Evolutionary conservation across 2,888 invertebrate species (phyloP), one percentile per base, ranked within the genome.

Genomic region (Abscondita cerata): DNA sequence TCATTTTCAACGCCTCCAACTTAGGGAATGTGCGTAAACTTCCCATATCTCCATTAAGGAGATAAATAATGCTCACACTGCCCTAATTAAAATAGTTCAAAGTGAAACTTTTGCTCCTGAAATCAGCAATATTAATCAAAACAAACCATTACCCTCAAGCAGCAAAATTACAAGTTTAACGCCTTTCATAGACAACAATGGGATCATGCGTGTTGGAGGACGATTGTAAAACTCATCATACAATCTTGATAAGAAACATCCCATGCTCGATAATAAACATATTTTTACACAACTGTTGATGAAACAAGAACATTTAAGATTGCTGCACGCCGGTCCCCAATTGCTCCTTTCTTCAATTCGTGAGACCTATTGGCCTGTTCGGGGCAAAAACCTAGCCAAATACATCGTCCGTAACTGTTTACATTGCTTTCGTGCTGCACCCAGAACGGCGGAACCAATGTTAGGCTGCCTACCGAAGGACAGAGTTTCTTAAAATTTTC

Each of bases 391-490:
- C 48, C 25, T 58, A 13, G 59, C 66, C 2, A 60, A 68, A 12
- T 57, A 67, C 5, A 65, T 70, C 1, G 44, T 69, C 8, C 44
- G 57, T 18, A 52, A 38, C 16, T 73, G 72, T 40, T 36, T 73
- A 1, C 40, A 1, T 5, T 73, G 74, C 59, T 66, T 65, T 52
- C 56, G 62, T 15, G 41, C 38, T 5, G 69, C 68, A 41, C 69
- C 72, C 15, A 51, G 25, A 11, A 20, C 52, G 1, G 44, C 15
- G 0, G 57, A 57, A 5, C 67, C 71, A 18, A 8, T 67, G 1
- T 74, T 74, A 71, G 73, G 70, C 2, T 56, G 71, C 50, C 57
- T 72, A 48, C 73, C 73, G 0, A 31, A 48, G 8, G 38, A n/a
- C 12, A 52, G 73, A 33, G 58, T 73, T 1, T 67, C 59, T 4